phyloP scores from a whole-genome alignment of 2,888 invertebrate species.

The Heliconius hortense region DNA sequence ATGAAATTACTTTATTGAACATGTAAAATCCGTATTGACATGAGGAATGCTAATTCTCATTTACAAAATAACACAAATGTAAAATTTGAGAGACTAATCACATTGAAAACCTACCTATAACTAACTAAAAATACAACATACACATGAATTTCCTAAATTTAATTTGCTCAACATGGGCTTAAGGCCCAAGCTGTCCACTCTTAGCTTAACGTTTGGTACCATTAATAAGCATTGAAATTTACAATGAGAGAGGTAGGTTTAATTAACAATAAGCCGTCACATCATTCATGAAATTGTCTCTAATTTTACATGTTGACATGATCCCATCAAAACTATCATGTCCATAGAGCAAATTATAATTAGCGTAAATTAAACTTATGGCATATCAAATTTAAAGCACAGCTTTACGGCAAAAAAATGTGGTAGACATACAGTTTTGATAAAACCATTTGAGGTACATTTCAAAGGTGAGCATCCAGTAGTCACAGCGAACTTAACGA shows the following conservation, averaged over 20 bases:
- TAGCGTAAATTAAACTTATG: constrained; percentile 61
- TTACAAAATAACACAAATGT: constrained; percentile 82
- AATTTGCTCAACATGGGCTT: constrained; percentile 56
- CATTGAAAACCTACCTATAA: constrained; percentile 81
- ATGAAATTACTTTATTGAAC: constrained; percentile 83
- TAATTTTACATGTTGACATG: constrained; percentile 75
- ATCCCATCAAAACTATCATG: constrained; percentile 73
- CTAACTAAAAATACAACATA: constrained; percentile 83
- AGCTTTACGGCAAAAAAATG: constrained; percentile 63
- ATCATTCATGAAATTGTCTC: constrained; percentile 72
- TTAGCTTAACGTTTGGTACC: constrained; percentile 79
- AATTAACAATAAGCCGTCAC: constrained; percentile 71
- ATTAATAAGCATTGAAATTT: constrained; percentile 77
- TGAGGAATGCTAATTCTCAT: constrained; percentile 83
- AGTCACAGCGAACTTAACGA: constrained; percentile 81
- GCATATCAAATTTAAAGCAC: constrained; percentile 69
- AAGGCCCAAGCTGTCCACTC: constrained; percentile 53
- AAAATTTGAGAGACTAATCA: constrained; percentile 82
- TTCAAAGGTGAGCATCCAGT: constrained; percentile 74
- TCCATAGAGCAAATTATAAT: constrained; percentile 60
- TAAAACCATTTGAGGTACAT: constrained; percentile 71
- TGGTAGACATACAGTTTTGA: constrained; percentile 73
- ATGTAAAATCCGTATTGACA: constrained; percentile 83
- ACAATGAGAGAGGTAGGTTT: constrained; percentile 81
- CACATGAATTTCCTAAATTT: constrained; percentile 77